Evolutionary conservation across 2,113 vertebrate species (phyloP).

Genomic region (Ageneiosus marmoratus): DNA sequence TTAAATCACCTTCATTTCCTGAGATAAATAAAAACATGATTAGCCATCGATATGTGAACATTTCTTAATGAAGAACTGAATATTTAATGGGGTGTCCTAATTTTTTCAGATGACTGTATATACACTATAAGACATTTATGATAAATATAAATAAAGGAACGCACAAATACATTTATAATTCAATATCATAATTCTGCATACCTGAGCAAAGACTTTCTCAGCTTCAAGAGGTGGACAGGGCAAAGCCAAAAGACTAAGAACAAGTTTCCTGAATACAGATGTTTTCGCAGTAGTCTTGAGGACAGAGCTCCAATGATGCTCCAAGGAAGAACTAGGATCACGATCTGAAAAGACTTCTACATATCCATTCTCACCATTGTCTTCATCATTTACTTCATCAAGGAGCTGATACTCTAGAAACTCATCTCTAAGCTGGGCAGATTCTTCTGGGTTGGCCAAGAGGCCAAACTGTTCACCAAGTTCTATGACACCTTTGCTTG

Average conservation of each 20-base stretch:
- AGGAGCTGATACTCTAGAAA: conserved; percentile 64
- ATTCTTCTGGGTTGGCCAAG: conserved; percentile 55
- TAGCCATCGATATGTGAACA: too few relatives aligned
- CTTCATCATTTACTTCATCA: conserved; percentile 41
- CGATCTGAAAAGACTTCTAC: not conserved
- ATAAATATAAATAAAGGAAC: too few relatives aligned
- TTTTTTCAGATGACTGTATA: too few relatives aligned
- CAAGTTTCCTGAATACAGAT: conserved; percentile 68
- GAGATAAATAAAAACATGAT: too few relatives aligned
- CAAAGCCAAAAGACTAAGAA: conserved; percentile 69
- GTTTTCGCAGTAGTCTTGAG: conserved; percentile 54
- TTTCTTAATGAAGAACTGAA: too few relatives aligned
- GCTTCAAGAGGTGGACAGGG: conserved; percentile 68
- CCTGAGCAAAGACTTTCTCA: conserved; percentile 65
- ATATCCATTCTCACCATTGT: conserved; percentile 11
- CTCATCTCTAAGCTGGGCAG: conserved; percentile 61
- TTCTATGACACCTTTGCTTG: conserved; percentile 53
- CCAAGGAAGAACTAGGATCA: conserved; percentile 39
- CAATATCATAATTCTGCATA: conserved; percentile 40
- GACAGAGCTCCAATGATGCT: conserved; percentile 64
- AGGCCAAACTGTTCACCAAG: conserved; percentile 65
- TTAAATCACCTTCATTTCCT: too few relatives aligned
- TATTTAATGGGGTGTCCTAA: too few relatives aligned
- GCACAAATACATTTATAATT: not conserved
- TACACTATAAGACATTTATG: too few relatives aligned